A percentile compares a stretch with the other conserved stretches of the same genome.
Conservation (phyloP, 2,888 invertebrate species). For the Pristionchus maxplancki region DNA sequence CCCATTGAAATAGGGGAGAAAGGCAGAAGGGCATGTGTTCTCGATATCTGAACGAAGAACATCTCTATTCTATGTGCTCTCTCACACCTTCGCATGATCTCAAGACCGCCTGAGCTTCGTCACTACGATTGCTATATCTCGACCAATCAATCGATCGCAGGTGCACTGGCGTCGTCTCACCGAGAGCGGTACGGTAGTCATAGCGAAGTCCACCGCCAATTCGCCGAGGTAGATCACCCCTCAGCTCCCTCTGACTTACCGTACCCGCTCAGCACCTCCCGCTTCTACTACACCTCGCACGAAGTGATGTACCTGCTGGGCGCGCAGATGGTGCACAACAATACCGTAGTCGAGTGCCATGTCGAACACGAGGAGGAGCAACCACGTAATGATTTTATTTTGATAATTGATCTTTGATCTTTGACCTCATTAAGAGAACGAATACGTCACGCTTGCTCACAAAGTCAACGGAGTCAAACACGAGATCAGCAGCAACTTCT, state of each 20-base stretch:
- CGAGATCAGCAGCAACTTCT: not conserved
- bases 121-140: no score
- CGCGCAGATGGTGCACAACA: conserved; percentile 7
- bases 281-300: conserved; percentile 26
- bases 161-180: conserved; percentile 39
- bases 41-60: no score
- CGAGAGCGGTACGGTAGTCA: not conserved
- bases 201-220: not conserved
- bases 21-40: no score
- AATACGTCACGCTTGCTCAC: not conserved
- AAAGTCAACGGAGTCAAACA: not conserved
- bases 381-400: not conserved
- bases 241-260: not conserved
- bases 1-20: no score
- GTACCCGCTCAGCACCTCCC: not conserved
- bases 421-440: not conserved
- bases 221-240: not conserved
- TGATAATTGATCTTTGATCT: not conserved
- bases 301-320: not conserved
- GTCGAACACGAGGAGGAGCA: not conserved
- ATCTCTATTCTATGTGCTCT: no score
- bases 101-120: no score
- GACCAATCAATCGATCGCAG: not conserved
- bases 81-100: no score
- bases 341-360: conserved; percentile 40